Evolutionary conservation across 2,113 vertebrate species (phyloP).

Genomic region (Andinoacara biseriatus): DNA sequence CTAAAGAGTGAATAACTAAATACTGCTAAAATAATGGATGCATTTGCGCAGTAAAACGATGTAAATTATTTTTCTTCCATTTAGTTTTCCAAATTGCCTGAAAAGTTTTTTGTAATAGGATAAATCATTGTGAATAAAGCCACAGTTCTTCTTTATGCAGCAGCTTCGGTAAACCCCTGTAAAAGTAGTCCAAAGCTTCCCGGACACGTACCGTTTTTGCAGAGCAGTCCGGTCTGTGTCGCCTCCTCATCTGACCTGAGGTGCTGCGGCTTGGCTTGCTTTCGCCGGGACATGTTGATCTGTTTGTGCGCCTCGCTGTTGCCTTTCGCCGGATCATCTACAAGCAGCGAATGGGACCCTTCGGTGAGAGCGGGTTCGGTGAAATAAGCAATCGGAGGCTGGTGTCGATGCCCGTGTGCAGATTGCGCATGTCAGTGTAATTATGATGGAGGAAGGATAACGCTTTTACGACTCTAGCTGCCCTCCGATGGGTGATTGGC

Average conservation of each 20-base stretch:
- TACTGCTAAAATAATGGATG: not conserved
- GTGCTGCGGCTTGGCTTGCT: conserved; percentile 96
- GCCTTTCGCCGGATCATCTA: conserved; percentile 87
- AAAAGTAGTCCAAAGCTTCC: not conserved
- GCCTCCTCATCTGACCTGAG: conserved; percentile 87
- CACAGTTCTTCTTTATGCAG: not conserved
- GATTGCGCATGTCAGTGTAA: conserved; percentile 93
- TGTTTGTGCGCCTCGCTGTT: conserved; percentile 75
- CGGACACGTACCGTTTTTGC: conserved; percentile 82
- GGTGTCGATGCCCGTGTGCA: conserved; percentile 80
- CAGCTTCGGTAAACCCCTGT: fast-evolving
- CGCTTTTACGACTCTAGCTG: conserved; percentile 87
- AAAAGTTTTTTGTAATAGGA: not conserved
- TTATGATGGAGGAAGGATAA: conserved; percentile 93
- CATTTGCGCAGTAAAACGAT: not conserved
- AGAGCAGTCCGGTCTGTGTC: conserved; percentile 79
- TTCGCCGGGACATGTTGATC: conserved; percentile 96
- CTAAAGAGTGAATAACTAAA: not conserved
- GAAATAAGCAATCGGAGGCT: conserved; percentile 77
- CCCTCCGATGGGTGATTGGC: conserved; percentile 80
- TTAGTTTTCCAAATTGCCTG: not conserved
- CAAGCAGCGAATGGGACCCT: conserved; percentile 69
- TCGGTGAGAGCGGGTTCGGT: conserved; percentile 68
- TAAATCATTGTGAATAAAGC: not conserved
- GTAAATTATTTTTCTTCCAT: not conserved